Percentiles rank a stretch among this genome's conserved stretches.
These are phyloP conservation scores for Tipula vernalis DNA, from an alignment of 2,888 invertebrate genomes.

Conservation along the genomic window DNA sequence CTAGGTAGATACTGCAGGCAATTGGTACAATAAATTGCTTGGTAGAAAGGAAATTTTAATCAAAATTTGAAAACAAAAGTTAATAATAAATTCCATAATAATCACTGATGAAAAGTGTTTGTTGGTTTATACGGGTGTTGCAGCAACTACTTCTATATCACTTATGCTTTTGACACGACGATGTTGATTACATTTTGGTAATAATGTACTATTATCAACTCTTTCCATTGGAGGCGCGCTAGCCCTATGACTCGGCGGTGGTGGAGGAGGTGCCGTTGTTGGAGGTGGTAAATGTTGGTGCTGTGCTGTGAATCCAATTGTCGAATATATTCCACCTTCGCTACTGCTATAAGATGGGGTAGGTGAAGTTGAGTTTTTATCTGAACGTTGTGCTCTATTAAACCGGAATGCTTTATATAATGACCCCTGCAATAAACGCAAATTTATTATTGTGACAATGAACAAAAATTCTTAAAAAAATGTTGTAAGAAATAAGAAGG, in stretches of 20 bases:
- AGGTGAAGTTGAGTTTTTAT: conserved; percentile 36
- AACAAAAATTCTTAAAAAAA: no score
- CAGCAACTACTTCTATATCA: conserved; percentile 30
- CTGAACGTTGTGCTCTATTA: conserved; percentile 32
- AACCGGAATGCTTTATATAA: conserved; percentile 37
- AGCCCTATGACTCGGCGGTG: conserved; percentile 29
- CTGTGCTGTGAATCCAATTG: conserved; percentile 24
- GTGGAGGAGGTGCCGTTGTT: conserved; percentile 32
- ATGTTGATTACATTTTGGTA: conserved; percentile 30
- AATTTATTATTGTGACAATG: no score
- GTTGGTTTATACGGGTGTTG: conserved; percentile 16
- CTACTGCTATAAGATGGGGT: conserved; percentile 36
- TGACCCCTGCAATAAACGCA: conserved; percentile 26
- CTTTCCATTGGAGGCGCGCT: conserved; percentile 25
- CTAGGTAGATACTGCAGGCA: no score
- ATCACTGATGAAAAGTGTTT: no score
- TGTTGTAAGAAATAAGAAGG: no score
- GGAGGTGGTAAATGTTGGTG: conserved; percentile 25
- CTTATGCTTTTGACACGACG: conserved; percentile 35
- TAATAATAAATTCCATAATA: no score
- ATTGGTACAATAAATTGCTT: no score
- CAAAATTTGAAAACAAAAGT: no score
- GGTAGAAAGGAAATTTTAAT: no score
- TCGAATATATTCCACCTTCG: conserved; percentile 33
- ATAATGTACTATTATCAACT: conserved; percentile 21